Percentiles rank a stretch among this genome's conserved stretches.
Evolutionary conservation across 2,113 vertebrate genomes (phyloP).

Genomic region (Macrotus californicus): DNA sequence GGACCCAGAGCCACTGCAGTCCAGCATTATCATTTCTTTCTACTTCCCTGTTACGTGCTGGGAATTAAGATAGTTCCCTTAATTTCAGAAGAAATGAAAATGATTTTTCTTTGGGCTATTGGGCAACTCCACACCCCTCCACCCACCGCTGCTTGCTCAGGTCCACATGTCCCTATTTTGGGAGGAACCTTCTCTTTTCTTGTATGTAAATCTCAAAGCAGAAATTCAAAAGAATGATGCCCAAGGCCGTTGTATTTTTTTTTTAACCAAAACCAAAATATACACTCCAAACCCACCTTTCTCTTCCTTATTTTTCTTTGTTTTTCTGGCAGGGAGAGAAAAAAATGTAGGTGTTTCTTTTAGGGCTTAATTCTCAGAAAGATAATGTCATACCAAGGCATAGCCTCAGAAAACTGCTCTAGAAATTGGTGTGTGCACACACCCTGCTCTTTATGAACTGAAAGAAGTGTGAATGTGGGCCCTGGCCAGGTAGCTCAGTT

Average conservation of each 20-base stretch:
- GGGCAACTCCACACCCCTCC: not conserved
- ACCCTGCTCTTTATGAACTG: not conserved
- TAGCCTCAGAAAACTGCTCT: not conserved
- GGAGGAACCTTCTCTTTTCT: not conserved
- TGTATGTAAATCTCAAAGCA: not conserved
- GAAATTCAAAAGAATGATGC: not conserved
- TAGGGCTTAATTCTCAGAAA: not conserved
- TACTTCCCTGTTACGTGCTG: not conserved
- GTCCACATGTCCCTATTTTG: not conserved
- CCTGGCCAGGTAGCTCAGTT: not conserved
- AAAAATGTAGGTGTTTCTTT: not conserved
- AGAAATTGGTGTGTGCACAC: not conserved
- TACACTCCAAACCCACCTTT: not conserved
- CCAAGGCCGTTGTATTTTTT: not conserved
- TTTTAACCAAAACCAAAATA: not conserved
- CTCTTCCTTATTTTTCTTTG: not conserved
- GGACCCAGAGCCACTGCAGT: rapidly evolving
- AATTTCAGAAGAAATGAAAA: slow-evolving; percentile 50
- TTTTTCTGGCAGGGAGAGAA: not conserved
- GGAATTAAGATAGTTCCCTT: slow-evolving; percentile 19
- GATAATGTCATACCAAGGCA: not conserved
- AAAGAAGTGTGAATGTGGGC: not conserved
- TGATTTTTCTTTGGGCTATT: not conserved
- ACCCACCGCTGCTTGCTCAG: not conserved
- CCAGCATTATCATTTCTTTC: not conserved